A percentile compares a stretch with the other conserved stretches of the same genome.
These are phyloP conservation scores for Neomicropteryx cornuta DNA, from an alignment of 1,140 invertebrate genomes.

Conservation along the genomic window DNA sequence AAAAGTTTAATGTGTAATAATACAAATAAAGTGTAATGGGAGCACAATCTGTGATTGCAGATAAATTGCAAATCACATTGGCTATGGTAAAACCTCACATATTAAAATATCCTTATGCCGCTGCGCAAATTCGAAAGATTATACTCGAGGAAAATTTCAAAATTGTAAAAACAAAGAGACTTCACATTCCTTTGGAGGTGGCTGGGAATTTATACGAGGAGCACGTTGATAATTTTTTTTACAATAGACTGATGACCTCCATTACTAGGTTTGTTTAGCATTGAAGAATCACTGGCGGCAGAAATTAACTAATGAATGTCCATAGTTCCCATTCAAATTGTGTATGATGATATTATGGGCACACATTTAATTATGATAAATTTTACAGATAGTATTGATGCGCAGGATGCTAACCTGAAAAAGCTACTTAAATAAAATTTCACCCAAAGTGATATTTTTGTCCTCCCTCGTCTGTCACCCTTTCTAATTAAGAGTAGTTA, in stretches of 20 bases:
- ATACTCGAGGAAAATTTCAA: constrained; percentile 64
- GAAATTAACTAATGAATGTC: constrained; percentile 3
- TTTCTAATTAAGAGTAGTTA: too few relatives aligned
- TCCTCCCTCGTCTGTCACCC: too few relatives aligned
- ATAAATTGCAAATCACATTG: constrained; percentile 42
- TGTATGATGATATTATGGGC: not conserved
- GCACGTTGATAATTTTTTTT: constrained; percentile 81
- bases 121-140: constrained; percentile 52
- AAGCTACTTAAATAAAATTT: constrained; percentile 3
- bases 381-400: not conserved
- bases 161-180: constrained; percentile 57
- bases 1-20: constrained; percentile 1
- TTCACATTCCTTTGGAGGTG: constrained; percentile 46
- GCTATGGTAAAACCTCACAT: constrained; percentile 68
- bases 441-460: constrained; percentile 1
- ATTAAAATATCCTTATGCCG: constrained; percentile 52
- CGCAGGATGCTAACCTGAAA: constrained; percentile 5
- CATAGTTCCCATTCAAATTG: not conserved
- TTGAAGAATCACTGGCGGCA: not conserved
- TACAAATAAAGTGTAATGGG: constrained; percentile 1
- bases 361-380: not conserved
- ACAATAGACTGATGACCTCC: constrained; percentile 72
- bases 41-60: constrained; percentile 14
- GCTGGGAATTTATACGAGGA: constrained; percentile 74
- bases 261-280: constrained; percentile 58